Percentiles rank a stretch among this genome's conserved stretches.
Evolutionary conservation across 2,797 vertebrate species (phyloP).

Genomic region (Prunella strophiata): DNA sequence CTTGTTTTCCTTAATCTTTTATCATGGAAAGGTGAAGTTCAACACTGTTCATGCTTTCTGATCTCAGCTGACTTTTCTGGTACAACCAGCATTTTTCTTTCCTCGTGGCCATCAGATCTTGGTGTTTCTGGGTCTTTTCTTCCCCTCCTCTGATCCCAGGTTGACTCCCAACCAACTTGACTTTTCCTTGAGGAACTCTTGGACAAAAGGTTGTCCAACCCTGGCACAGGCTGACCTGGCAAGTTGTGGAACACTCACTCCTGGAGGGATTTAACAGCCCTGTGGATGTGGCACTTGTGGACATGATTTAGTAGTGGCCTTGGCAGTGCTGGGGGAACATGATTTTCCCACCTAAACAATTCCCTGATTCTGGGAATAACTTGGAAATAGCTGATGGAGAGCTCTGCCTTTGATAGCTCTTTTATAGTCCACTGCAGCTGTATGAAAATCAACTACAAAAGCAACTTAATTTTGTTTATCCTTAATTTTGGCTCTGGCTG

Average conservation of each 20-base stretch:
- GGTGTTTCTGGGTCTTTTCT: background rate
- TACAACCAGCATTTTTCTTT: background rate
- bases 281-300: background rate
- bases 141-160: background rate
- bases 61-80: background rate
- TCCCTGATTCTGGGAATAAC: background rate
- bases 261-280: background rate
- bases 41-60: background rate
- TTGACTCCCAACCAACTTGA: background rate
- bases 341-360: background rate
- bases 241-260: background rate
- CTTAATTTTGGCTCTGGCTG: slow-evolving; percentile 69
- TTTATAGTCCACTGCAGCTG: slow-evolving; percentile 64
- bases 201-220: background rate
- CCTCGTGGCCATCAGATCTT: background rate
- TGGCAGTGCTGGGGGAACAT: background rate
- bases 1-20: background rate
- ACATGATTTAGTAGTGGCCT: background rate
- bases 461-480: slow-evolving; percentile 62
- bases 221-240: background rate
- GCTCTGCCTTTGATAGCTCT: slow-evolving; percentile 54
- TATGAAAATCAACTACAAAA: slow-evolving; percentile 70
- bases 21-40: background rate
- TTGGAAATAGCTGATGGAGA: slow-evolving; percentile 8
- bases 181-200: background rate